phyloP scores from a whole-genome alignment of 2,797 vertebrate species.

The Nannoperca obscura region DNA sequence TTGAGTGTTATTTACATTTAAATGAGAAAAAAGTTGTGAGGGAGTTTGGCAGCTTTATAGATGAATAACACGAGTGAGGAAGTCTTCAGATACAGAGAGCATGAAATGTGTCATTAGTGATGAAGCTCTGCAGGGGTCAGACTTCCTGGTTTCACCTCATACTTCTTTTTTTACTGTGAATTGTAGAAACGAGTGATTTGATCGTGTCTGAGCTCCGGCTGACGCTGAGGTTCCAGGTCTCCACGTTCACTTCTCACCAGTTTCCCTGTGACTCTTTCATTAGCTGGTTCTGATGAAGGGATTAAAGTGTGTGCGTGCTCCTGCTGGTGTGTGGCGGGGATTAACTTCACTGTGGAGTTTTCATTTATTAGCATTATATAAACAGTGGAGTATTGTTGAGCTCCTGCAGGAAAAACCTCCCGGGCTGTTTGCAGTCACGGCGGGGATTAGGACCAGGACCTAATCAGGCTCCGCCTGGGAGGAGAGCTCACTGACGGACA shows the following conservation, averaged over 20 bases:
- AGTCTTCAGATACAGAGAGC: no score
- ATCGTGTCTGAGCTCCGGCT: no score
- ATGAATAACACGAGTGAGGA: no score
- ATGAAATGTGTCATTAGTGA: no score
- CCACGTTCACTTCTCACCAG: background rate
- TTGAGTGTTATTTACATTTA: no score
- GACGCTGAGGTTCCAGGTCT: background rate
- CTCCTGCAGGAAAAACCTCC: constrained; percentile 7
- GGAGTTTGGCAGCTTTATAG: no score
- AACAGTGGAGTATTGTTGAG: background rate
- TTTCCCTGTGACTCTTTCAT: background rate
- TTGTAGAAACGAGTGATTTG: no score
- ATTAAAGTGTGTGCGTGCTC: background rate
- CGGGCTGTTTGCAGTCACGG: background rate
- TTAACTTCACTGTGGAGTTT: background rate
- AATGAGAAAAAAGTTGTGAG: no score
- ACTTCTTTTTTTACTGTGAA: no score
- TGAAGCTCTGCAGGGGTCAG: no score
- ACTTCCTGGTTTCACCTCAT: no score
- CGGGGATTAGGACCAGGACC: constrained; percentile 32
- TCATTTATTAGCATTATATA: background rate
- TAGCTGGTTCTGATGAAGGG: background rate
- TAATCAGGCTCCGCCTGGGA: constrained; percentile 3
- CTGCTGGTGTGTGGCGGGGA: background rate
- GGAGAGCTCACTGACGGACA: background rate